Evolutionary conservation across 2,797 vertebrate genomes (phyloP).

Genomic region (Tympanoctomys barrerae): DNA sequence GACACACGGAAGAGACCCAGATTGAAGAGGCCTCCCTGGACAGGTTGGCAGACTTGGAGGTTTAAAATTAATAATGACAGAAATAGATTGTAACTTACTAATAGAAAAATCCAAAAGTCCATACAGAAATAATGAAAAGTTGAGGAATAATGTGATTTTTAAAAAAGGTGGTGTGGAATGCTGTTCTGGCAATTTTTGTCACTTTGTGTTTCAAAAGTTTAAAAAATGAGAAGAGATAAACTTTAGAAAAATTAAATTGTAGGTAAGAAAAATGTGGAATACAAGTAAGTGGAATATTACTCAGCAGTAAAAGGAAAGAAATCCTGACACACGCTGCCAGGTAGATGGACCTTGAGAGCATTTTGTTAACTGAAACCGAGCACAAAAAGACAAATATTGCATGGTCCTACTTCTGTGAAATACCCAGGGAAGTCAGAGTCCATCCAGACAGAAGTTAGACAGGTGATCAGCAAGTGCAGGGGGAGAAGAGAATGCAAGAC

Average conservation of each 20-base stretch:
- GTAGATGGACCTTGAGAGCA: neutral
- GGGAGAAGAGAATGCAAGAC: neutral
- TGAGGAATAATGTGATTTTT: neutral
- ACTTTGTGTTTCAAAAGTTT: constrained; percentile 30
- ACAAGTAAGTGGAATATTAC: neutral
- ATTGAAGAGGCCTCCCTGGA: neutral
- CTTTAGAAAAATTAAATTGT: constrained; percentile 10
- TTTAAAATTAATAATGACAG: neutral
- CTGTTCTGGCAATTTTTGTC: neutral
- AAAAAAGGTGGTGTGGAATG: neutral
- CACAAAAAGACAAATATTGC: neutral
- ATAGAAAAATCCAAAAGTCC: neutral
- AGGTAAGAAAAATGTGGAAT: neutral
- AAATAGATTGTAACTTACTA: neutral
- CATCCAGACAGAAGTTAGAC: neutral
- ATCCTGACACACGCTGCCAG: neutral
- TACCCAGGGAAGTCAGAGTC: neutral
- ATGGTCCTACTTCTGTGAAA: neutral
- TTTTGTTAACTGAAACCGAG: neutral
- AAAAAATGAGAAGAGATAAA: neutral
- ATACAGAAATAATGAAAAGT: neutral
- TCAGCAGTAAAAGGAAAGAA: neutral
- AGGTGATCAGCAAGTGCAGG: neutral
- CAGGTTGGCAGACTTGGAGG: neutral
- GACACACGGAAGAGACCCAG: neutral